Percentiles rank a stretch among this genome's conserved stretches.
Conservation (phyloP, 2,113 vertebrate species). For the Corvus cornix region DNA sequence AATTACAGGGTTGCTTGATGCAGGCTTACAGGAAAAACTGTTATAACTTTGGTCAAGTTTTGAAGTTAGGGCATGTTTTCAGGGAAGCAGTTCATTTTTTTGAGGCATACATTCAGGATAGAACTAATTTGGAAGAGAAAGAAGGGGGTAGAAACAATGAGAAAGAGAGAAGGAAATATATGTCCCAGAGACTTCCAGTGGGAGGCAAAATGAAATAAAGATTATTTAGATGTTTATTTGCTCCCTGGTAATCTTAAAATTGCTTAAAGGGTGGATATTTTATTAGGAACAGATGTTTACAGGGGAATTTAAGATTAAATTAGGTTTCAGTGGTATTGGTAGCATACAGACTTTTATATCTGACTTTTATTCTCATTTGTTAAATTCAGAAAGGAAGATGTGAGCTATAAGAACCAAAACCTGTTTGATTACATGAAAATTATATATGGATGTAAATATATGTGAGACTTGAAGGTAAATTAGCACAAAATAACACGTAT, state of each 20-base stretch:
- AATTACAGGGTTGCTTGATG: not conserved
- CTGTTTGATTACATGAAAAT: not conserved
- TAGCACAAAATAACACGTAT: not conserved
- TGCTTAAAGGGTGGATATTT: not conserved
- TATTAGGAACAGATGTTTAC: slow-evolving; percentile 5
- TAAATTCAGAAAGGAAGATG: not conserved
- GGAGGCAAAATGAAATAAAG: not conserved
- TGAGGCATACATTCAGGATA: not conserved
- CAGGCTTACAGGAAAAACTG: not conserved
- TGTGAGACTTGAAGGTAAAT: not conserved
- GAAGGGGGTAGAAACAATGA: not conserved
- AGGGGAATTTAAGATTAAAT: not conserved
- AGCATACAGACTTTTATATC: not conserved
- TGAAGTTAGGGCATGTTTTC: not conserved
- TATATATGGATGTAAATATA: not conserved
- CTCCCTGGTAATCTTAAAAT: not conserved
- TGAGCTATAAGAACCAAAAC: not conserved
- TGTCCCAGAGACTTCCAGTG: not conserved
- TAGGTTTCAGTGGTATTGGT: not conserved
- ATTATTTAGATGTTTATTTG: slow-evolving; percentile 12
- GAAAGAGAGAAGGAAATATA: not conserved
- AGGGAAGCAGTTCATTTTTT: not conserved
- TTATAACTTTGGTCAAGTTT: not conserved
- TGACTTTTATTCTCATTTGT: not conserved
- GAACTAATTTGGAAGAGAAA: not conserved